phyloP scores from a whole-genome alignment of 64 coral and sea anemone species.

The Trachythela sp. region DNA sequence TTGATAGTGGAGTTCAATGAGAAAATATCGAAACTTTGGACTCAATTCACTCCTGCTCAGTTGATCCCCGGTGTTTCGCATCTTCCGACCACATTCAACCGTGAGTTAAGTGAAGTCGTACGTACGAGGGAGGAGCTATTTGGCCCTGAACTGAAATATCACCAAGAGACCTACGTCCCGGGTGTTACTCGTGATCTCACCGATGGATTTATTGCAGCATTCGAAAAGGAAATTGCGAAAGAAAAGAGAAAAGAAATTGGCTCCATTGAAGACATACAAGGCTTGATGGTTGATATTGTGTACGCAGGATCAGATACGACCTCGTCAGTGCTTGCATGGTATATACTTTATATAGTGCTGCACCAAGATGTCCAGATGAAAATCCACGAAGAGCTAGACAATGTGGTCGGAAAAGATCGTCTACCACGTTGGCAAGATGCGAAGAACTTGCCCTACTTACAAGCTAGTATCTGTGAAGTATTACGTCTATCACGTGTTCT shows the following conservation, averaged over 20 bases:
- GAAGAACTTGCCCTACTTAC: constrained; percentile 54
- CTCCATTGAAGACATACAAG: constrained; percentile 31
- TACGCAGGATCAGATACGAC: constrained; percentile 42
- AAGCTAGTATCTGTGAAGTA: constrained; percentile 56
- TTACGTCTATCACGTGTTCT: constrained; percentile 24
- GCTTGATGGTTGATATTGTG: constrained; percentile 39
- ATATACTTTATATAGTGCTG: constrained; percentile 32
- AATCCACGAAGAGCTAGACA: constrained; percentile 40
- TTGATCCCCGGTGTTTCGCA: constrained; percentile 34
- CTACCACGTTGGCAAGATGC: constrained; percentile 9
- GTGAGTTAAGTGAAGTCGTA: constrained; percentile 3
- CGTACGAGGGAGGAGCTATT: background rate
- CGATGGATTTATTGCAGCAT: constrained; percentile 33
- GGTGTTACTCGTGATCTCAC: constrained; percentile 39
- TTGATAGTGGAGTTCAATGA: background rate
- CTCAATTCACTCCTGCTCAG: background rate
- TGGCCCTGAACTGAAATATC: constrained; percentile 9
- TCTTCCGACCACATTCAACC: constrained; percentile 31
- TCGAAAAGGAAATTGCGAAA: constrained; percentile 3
- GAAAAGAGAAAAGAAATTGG: constrained; percentile 26
- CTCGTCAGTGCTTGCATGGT: constrained; percentile 35
- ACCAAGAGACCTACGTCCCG: constrained; percentile 18
- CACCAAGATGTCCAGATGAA: constrained; percentile 50
- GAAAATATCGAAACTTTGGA: background rate
- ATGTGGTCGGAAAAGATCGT: constrained; percentile 25